Evolutionary conservation across 2,888 invertebrate species (phyloP).

Genomic region (Chloromyia formosa): DNA sequence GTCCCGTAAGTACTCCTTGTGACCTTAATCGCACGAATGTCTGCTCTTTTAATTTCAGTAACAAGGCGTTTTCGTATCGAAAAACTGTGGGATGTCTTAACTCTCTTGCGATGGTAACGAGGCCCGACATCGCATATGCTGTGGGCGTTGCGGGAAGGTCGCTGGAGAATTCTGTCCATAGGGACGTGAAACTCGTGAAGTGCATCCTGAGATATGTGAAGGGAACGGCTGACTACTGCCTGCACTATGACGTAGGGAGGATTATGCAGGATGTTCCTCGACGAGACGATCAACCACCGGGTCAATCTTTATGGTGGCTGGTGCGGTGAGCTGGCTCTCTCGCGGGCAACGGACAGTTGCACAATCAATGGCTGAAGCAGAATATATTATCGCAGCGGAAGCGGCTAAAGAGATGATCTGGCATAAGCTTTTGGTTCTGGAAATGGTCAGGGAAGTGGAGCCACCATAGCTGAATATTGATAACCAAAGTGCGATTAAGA

Average conservation of each 20-base stretch:
- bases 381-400: slow-evolving; percentile 55
- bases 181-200: slow-evolving; percentile 47
- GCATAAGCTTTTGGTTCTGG: slow-evolving; percentile 51
- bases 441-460: slow-evolving; percentile 42
- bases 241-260: slow-evolving; percentile 40
- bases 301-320: slow-evolving; percentile 51
- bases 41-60: not conserved
- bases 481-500: slow-evolving; percentile 52
- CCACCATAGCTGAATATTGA: slow-evolving; percentile 51
- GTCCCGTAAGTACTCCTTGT: too few species aligned
- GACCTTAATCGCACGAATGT: not conserved
- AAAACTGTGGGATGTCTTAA: slow-evolving; percentile 28
- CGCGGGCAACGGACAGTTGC: slow-evolving; percentile 54
- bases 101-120: slow-evolving; percentile 35
- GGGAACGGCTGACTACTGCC: slow-evolving; percentile 43
- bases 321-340: slow-evolving; percentile 55
- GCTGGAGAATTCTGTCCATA: slow-evolving; percentile 43
- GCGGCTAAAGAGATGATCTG: slow-evolving; percentile 54
- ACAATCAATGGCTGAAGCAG: slow-evolving; percentile 54
- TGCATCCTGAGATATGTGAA: slow-evolving; percentile 48
- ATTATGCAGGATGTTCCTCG: slow-evolving; percentile 50
- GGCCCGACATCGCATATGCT: slow-evolving; percentile 31
- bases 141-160: slow-evolving; percentile 21
- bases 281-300: slow-evolving; percentile 51
- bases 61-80: slow-evolving; percentile 19